Conservation (phyloP, 2,888 invertebrate genomes). For the Galerucella pusilla region DNA sequence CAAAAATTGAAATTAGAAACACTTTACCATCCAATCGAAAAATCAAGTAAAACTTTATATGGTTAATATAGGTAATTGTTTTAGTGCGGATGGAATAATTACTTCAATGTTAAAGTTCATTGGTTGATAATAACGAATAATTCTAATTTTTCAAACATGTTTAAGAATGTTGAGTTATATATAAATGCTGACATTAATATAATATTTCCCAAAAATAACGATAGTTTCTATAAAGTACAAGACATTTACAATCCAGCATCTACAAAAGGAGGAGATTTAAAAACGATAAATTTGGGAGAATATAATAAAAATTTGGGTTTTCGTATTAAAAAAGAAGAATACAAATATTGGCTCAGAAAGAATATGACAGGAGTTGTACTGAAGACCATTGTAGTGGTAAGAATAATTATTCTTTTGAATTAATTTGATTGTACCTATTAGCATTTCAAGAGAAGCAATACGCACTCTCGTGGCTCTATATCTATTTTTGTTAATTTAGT, state of each 20-base stretch:
- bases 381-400: constrained; percentile 54
- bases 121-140: constrained; percentile 51
- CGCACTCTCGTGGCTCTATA: too few species aligned
- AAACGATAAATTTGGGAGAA: constrained; percentile 43
- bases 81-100: constrained; percentile 48
- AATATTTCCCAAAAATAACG: constrained; percentile 31
- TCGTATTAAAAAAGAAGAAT: constrained; percentile 23
- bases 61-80: constrained; percentile 27
- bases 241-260: constrained; percentile 54
- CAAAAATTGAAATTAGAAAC: too few species aligned
- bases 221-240: constrained; percentile 34
- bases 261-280: constrained; percentile 49
- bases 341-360: constrained; percentile 53
- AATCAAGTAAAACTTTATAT: background rate
- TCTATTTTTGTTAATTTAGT: too few species aligned
- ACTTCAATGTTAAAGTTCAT: constrained; percentile 51
- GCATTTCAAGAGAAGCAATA: background rate
- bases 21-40: too few species aligned
- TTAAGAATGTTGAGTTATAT: constrained; percentile 48
- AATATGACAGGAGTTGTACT: constrained; percentile 56
- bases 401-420: constrained; percentile 13
- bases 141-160: constrained; percentile 40
- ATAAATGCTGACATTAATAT: constrained; percentile 52
- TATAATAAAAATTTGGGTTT: constrained; percentile 46
- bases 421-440: background rate